A percentile compares a stretch with the other conserved stretches of the same genome.
Conservation (phyloP, 2,888 invertebrate species). For the Coecobrya sp. region DNA sequence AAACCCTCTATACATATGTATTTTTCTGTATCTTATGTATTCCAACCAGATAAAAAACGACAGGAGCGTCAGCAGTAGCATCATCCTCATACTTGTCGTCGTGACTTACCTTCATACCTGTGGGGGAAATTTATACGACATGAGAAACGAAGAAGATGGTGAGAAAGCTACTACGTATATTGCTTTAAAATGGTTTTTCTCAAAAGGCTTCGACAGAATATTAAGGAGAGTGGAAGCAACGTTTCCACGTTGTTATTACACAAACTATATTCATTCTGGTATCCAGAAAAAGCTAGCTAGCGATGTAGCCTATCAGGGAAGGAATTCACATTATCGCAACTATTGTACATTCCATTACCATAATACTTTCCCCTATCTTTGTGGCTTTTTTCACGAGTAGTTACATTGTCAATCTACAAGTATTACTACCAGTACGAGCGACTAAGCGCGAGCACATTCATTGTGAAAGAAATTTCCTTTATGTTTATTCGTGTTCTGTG, state of each 20-base stretch:
- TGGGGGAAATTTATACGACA: constrained; percentile 13
- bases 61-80: not conserved
- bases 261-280: not conserved
- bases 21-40: constrained; percentile 22
- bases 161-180: not conserved
- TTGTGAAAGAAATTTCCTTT: constrained; percentile 51
- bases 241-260: constrained; percentile 17
- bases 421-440: not conserved
- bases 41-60: not conserved
- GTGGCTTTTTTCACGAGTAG: constrained; percentile 41
- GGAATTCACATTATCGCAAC: constrained; percentile 48
- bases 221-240: constrained; percentile 22
- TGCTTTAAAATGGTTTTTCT: constrained; percentile 15
- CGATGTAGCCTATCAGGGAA: not conserved
- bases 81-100: not conserved
- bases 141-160: not conserved
- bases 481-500: constrained; percentile 49
- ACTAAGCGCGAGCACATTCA: not conserved
- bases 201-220: constrained; percentile 24
- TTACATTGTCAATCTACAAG: constrained; percentile 27
- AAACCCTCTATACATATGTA: constrained; percentile 32
- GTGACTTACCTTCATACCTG: constrained; percentile 51
- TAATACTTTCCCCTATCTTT: constrained; percentile 43
- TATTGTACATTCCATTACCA: constrained; percentile 50
- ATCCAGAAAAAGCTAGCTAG: not conserved